Evolutionary conservation across 1,140 invertebrate genomes (phyloP).

Genomic region (Lucilia sericata): DNA sequence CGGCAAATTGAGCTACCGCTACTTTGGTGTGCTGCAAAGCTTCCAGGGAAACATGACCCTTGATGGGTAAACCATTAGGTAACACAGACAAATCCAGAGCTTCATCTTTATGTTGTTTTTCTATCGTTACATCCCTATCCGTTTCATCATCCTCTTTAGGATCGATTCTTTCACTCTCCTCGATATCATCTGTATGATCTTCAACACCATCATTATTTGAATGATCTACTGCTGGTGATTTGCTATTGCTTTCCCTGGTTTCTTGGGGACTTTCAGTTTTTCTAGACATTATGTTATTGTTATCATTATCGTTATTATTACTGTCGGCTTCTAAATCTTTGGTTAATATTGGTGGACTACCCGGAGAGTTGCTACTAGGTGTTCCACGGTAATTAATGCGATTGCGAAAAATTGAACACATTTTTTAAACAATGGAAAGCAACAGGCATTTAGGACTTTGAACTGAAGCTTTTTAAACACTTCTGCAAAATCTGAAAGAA

Average conservation of each 20-base stretch:
- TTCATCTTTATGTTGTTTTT: conserved; percentile 49
- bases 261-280: conserved; percentile 44
- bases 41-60: conserved; percentile 77
- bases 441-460: neutral
- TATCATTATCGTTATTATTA: conserved; percentile 54
- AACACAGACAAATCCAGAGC: conserved; percentile 64
- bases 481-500: neutral
- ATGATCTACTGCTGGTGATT: neutral
- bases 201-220: neutral
- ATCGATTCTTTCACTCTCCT: neutral
- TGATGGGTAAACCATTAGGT: conserved; percentile 55
- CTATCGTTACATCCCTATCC: conserved; percentile 51
- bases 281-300: conserved; percentile 29
- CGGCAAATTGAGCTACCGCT: conserved; percentile 91
- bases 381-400: conserved; percentile 65
- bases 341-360: conserved; percentile 44
- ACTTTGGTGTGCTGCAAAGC: conserved; percentile 85
- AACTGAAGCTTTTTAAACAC: neutral
- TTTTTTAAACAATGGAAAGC: conserved; percentile 36
- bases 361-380: conserved; percentile 50
- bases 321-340: conserved; percentile 62
- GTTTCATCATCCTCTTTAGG: conserved; percentile 42
- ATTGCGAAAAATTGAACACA: conserved; percentile 67
- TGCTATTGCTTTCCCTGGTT: conserved; percentile 8
- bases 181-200: neutral